These are phyloP conservation scores for Boloria selene DNA, from an alignment of 2,888 invertebrate genomes.

Conservation along the genomic window DNA sequence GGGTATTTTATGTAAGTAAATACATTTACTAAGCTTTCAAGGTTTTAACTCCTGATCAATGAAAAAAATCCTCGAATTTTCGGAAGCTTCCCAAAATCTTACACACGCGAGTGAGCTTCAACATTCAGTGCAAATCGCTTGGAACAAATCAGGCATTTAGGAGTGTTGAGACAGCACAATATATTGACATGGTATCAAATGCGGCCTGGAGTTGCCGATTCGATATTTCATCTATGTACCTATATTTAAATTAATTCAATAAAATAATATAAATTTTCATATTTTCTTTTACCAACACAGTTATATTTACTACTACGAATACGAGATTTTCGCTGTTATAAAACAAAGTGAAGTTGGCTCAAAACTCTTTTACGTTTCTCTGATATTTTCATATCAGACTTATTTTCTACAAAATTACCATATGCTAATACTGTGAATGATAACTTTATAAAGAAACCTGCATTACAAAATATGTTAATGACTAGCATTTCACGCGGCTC, in stretches of 20 bases:
- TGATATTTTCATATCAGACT: too few species aligned
- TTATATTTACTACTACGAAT: too few species aligned
- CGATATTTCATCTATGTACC: conserved; percentile 30
- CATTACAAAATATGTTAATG: too few species aligned
- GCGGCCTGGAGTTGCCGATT: conserved; percentile 14
- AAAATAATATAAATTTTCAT: neutral
- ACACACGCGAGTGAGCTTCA: conserved; percentile 42
- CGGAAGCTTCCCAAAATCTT: conserved; percentile 41
- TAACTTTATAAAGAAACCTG: too few species aligned
- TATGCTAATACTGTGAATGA: too few species aligned
- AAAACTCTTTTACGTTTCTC: neutral
- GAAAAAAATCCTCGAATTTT: conserved; percentile 24
- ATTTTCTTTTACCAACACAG: neutral
- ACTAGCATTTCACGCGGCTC: too few species aligned
- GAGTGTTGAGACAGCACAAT: conserved; percentile 39
- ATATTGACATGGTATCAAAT: conserved; percentile 35
- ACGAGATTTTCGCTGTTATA: too few species aligned
- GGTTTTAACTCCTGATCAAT: conserved; percentile 30
- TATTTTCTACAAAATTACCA: too few species aligned
- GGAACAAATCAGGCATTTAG: conserved; percentile 41
- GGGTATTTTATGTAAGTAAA: conserved; percentile 18
- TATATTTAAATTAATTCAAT: neutral
- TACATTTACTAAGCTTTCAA: conserved; percentile 24
- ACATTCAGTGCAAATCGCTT: conserved; percentile 47
- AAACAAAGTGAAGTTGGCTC: neutral